These are phyloP conservation scores for Chaetura pelagica DNA, from an alignment of 2,113 vertebrate species.

Conservation along the genomic window DNA sequence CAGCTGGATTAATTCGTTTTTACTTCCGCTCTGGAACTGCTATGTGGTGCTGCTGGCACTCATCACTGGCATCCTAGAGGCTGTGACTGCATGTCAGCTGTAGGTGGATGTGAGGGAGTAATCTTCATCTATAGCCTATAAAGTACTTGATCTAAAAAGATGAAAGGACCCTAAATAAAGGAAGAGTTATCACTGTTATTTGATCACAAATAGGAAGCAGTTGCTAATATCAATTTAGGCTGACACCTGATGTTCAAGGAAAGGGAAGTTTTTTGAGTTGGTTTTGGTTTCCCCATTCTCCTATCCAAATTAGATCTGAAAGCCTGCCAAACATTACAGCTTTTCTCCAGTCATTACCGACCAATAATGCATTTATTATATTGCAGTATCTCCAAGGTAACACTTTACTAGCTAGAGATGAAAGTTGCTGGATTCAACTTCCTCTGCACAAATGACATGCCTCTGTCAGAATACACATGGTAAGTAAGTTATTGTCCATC, in stretches of 20 bases:
- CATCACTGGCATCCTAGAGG: conserved; percentile 28
- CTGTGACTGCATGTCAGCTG: conserved; percentile 14
- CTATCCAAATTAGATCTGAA: conserved; percentile 13
- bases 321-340: conserved; percentile 40
- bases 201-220: background rate
- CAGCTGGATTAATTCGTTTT: conserved; percentile 47
- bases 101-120: conserved; percentile 7
- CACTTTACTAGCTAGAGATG: background rate
- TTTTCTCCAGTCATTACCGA: conserved; percentile 59
- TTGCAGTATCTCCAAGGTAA: conserved; percentile 65
- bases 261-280: background rate
- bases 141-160: conserved; percentile 59
- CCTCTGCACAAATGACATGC: conserved; percentile 17
- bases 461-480: background rate
- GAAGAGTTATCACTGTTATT: conserved; percentile 36
- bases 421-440: conserved; percentile 13
- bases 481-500: background rate
- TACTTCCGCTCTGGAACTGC: conserved; percentile 32
- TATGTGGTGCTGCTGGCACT: conserved; percentile 21
- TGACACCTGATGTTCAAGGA: background rate
- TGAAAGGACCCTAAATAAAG: conserved; percentile 20
- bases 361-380: conserved; percentile 55
- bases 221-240: conserved; percentile 7
- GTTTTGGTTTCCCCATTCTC: conserved; percentile 39
- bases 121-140: conserved; percentile 37